Evolutionary conservation across 2,888 invertebrate species (phyloP).

Genomic region (Trilocha varians): DNA sequence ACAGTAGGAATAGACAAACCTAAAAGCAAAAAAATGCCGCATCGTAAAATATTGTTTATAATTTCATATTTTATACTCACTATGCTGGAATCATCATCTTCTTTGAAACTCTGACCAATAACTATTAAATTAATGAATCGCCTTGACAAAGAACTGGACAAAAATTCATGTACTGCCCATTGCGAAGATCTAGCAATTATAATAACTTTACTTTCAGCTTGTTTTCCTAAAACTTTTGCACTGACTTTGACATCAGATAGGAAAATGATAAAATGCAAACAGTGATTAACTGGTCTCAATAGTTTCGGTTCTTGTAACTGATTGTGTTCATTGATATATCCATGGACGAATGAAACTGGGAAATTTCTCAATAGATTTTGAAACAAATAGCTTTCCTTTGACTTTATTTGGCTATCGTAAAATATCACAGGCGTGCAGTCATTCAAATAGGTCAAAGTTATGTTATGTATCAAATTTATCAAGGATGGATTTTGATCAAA

Average conservation of each 20-base stretch:
- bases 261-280: slow-evolving; percentile 78
- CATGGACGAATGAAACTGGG: slow-evolving; percentile 75
- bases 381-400: slow-evolving; percentile 69
- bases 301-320: slow-evolving; percentile 56
- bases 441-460: slow-evolving; percentile 73
- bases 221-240: slow-evolving; percentile 74
- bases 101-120: slow-evolving; percentile 77
- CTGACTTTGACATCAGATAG: slow-evolving; percentile 76
- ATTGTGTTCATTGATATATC: slow-evolving; percentile 69
- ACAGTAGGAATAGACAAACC: too few relatives aligned
- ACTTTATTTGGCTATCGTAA: slow-evolving; percentile 76
- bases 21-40: too few relatives aligned
- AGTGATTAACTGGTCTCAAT: slow-evolving; percentile 55
- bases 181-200: slow-evolving; percentile 80
- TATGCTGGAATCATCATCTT: slow-evolving; percentile 47
- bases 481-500: slow-evolving; percentile 74
- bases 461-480: slow-evolving; percentile 72
- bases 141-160: slow-evolving; percentile 74
- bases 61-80: slow-evolving; percentile 38
- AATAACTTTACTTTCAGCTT: slow-evolving; percentile 76
- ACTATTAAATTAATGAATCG: slow-evolving; percentile 81
- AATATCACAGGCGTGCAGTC: slow-evolving; percentile 78
- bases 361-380: slow-evolving; percentile 72
- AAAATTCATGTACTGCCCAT: slow-evolving; percentile 82
- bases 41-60: too few relatives aligned